Percentiles rank a stretch among this genome's conserved stretches.
These are phyloP conservation scores for Chironomus tentans DNA, from an alignment of 2,888 invertebrate species.

Conservation along the genomic window DNA sequence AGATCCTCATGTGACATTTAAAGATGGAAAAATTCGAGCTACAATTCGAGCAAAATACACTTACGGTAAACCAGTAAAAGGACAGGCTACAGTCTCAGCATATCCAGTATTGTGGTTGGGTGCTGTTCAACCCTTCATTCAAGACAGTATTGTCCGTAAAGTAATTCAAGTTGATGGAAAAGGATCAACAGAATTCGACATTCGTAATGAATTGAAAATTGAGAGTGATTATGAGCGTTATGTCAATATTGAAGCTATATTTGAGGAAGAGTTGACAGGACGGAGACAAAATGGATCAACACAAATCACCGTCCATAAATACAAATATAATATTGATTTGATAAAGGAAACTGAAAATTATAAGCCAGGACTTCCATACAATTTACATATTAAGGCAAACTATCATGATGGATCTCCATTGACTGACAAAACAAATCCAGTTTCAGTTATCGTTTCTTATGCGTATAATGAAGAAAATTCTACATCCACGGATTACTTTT, in stretches of 20 bases:
- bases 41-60: conserved; percentile 76
- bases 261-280: conserved; percentile 83
- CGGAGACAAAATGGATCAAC: conserved; percentile 71
- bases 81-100: conserved; percentile 74
- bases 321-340: conserved; percentile 65
- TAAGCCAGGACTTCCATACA: conserved; percentile 78
- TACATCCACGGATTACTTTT: conserved; percentile 44
- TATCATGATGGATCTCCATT: conserved; percentile 62
- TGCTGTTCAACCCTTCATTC: conserved; percentile 68
- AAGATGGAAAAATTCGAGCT: conserved; percentile 66
- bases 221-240: conserved; percentile 75
- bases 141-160: conserved; percentile 61
- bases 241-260: conserved; percentile 75
- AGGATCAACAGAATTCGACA: conserved; percentile 63
- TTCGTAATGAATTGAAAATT: conserved; percentile 63
- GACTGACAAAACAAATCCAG: conserved; percentile 48
- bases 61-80: conserved; percentile 77
- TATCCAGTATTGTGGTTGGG: conserved; percentile 74
- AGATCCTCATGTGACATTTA: conserved; percentile 71
- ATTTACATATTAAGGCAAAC: conserved; percentile 64
- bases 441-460: conserved; percentile 43
- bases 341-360: conserved; percentile 77
- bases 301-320: conserved; percentile 64
- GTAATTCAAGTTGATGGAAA: conserved; percentile 57
- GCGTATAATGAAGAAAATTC: conserved; percentile 12